Base-by-base conservation (phyloP, 1,140 invertebrate species). In the Zaprionus taronus region DNA sequence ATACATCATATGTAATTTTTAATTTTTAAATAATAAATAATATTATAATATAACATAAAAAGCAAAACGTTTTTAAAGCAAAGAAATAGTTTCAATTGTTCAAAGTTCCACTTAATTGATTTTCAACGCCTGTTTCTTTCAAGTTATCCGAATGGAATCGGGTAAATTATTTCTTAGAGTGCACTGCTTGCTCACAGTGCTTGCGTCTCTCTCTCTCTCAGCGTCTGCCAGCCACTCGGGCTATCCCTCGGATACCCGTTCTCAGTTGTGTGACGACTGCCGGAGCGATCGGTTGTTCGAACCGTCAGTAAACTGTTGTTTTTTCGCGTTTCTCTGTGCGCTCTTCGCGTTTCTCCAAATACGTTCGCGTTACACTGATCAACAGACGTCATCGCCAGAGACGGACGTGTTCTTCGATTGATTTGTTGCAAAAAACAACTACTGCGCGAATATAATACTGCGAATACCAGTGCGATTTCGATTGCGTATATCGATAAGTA, bases 371-470 rank as follows among this genome's bases (percentile, higher is more conserved):
- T 65, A 65, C 68, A 22, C 28, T 61, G 83, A 89, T 90, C 85
- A 74, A 70, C 63, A 86, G 72, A 89, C 83, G 83, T 89, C 84
- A 89, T 84, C 81, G 66, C 72, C 66, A 90, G 85, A 71, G 68
- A 65, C 73, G 73, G 68, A 89, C 84, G 84, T 89, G 85, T 89
- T 60, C 74, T 64, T 77, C 85, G 75, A 90, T 89, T 90, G 81
- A 81, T 71, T 77, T 77, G 72, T 76, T 77, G 77, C 63, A 77
- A 80, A 70, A 57, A 63, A 51, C 31, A 69, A 74, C 47, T 51
- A 51, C 47, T 4, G 62, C 65, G 76, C 77, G 74, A 69, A 66
- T 74, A 53, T 38, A 47, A 47, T 51, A 76, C 34, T 55, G 63
- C 57, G 14, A 75, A 38, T 69, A 63, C 34, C 28, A 72, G 51